Percentiles rank a stretch among this genome's conserved stretches.
phyloP scores from a whole-genome alignment of 2,888 invertebrate species.

The Bombyx huttoni region DNA sequence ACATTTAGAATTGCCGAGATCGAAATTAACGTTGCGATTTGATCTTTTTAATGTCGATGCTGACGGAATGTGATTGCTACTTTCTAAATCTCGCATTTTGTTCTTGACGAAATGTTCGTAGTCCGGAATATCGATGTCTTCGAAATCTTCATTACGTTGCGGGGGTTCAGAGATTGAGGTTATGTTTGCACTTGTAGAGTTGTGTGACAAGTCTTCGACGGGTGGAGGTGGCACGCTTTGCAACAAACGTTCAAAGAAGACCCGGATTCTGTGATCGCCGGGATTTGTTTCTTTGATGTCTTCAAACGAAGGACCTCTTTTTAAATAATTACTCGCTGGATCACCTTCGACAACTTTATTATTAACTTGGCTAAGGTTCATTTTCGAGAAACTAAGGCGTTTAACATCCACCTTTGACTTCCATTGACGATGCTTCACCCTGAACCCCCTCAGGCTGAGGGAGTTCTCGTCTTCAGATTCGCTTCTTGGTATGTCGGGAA shows the following conservation, averaged over 20 bases:
- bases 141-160: conserved; percentile 20
- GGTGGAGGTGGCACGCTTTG: conserved; percentile 53
- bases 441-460: conserved; percentile 43
- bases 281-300: conserved; percentile 7
- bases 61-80: conserved; percentile 17
- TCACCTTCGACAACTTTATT: conserved; percentile 20
- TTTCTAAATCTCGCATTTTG: conserved; percentile 22
- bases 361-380: conserved; percentile 26
- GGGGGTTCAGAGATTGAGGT: conserved; percentile 13
- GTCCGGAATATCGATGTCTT: conserved; percentile 37
- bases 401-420: conserved; percentile 43
- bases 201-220: conserved; percentile 20
- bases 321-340: conserved; percentile 18
- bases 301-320: conserved; percentile 5
- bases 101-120: conserved; percentile 44
- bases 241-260: conserved; percentile 41
- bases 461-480: conserved; percentile 61
- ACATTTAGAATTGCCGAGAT: conserved; percentile 20
- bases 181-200: conserved; percentile 8
- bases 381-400: conserved; percentile 30
- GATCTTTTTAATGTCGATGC: conserved; percentile 46
- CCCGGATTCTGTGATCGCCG: conserved; percentile 34
- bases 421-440: conserved; percentile 47
- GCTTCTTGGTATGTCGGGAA: conserved; percentile 57
- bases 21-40: conserved; percentile 33